phyloP scores from a whole-genome alignment of 2,113 vertebrate genomes.

The Eurystomus gularis region DNA sequence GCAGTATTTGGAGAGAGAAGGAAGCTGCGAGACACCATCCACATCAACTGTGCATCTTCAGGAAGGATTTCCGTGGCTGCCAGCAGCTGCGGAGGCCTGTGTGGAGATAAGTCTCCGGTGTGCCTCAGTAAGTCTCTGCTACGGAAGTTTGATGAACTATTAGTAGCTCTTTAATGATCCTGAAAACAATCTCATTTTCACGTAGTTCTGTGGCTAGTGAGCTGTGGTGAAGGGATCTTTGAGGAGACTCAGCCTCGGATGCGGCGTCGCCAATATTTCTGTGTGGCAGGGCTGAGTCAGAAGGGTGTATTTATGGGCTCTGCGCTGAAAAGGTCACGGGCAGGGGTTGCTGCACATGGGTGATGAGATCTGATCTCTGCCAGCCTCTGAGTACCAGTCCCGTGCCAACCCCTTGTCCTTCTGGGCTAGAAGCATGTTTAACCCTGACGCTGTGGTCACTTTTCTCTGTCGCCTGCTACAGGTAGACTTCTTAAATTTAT shows the following conservation, averaged over 20 bases:
- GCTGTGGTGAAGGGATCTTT: not conserved
- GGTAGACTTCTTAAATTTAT: not conserved
- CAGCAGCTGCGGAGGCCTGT: accelerated
- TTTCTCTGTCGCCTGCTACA: not conserved
- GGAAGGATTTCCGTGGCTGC: not conserved
- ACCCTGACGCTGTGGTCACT: accelerated
- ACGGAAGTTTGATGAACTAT: not conserved
- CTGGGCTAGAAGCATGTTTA: accelerated
- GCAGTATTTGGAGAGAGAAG: not conserved
- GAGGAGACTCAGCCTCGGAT: not conserved
- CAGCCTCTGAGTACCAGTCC: not conserved
- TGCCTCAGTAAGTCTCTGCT: not conserved
- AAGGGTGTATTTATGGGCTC: not conserved
- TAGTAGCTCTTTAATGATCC: not conserved
- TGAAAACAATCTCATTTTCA: conserved; percentile 10
- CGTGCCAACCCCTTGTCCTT: accelerated
- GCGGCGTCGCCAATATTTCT: not conserved
- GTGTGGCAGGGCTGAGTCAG: not conserved
- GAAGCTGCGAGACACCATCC: not conserved
- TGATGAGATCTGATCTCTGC: not conserved
- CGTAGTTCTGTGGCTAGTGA: not conserved
- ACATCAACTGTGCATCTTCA: accelerated
- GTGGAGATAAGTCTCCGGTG: not conserved
- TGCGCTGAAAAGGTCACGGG: not conserved
- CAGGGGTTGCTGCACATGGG: not conserved